A percentile compares a stretch with the other conserved stretches of the same genome.
These are phyloP conservation scores for Sinocyclocheilus anshuiensis DNA, from an alignment of 2,113 vertebrate genomes.

Conservation along the genomic window DNA sequence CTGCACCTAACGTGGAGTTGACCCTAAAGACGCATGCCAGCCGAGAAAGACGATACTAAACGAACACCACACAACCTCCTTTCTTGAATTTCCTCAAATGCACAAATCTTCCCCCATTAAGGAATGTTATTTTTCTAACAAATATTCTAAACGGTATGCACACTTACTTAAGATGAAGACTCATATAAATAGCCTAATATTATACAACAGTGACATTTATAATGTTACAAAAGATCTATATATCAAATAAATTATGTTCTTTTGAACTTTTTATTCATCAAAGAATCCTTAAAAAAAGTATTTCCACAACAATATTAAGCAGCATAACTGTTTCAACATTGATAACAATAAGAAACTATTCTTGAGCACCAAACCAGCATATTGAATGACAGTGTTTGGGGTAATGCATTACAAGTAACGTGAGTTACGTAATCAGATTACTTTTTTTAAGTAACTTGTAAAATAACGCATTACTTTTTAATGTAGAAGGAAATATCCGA, in stretches of 20 bases:
- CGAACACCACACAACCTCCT: conserved; percentile 29
- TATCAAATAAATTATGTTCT: neutral
- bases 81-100: conserved; percentile 43
- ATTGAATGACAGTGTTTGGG: neutral
- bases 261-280: neutral
- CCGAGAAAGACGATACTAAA: conserved; percentile 37
- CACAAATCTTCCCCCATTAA: conserved; percentile 25
- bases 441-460: too few relatives aligned
- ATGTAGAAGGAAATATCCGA: too few relatives aligned
- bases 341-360: neutral
- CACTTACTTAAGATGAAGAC: neutral
- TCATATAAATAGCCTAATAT: neutral
- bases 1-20: conserved; percentile 48
- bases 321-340: neutral
- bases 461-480: too few relatives aligned
- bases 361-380: neutral
- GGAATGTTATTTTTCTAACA: neutral
- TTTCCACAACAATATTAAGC: neutral
- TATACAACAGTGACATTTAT: neutral
- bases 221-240: neutral
- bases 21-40: conserved; percentile 53
- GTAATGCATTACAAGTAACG: too few relatives aligned
- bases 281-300: too few relatives aligned
- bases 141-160: neutral
- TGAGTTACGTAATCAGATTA: too few relatives aligned